These are phyloP conservation scores for Trichonephila clavata DNA, from an alignment of 1,140 invertebrate species.

Conservation along the genomic window DNA sequence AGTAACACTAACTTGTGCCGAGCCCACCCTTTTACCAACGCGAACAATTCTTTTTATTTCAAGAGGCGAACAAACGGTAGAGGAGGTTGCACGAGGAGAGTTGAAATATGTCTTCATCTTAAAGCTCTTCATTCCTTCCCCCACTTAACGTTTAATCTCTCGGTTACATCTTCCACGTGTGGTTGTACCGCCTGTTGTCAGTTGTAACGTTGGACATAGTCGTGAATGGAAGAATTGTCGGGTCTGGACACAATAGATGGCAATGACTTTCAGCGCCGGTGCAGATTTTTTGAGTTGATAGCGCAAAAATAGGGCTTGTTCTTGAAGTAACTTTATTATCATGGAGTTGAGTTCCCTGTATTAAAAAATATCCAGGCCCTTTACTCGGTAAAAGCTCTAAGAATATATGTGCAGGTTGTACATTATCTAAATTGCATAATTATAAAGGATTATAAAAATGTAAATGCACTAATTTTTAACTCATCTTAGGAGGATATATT, in stretches of 20 bases:
- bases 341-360: too few species aligned
- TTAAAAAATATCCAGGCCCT: too few species aligned
- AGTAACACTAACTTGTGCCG: neutral
- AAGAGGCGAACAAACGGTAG: neutral
- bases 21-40: neutral
- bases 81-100: neutral
- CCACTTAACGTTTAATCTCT: neutral
- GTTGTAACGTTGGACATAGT: neutral
- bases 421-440: too few species aligned
- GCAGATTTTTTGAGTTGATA: neutral
- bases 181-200: neutral
- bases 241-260: neutral
- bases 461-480: too few species aligned
- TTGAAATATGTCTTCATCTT: constrained; percentile 32
- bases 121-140: neutral
- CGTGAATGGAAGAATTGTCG: neutral
- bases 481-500: too few species aligned
- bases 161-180: neutral
- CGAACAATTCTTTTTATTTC: neutral
- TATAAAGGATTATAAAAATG: too few species aligned
- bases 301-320: neutral
- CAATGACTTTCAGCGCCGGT: neutral
- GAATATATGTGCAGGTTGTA: too few species aligned
- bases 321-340: neutral
- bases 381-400: too few species aligned